Conservation (phyloP, 2,888 invertebrate species). For the Cerceris rybyensis region DNA sequence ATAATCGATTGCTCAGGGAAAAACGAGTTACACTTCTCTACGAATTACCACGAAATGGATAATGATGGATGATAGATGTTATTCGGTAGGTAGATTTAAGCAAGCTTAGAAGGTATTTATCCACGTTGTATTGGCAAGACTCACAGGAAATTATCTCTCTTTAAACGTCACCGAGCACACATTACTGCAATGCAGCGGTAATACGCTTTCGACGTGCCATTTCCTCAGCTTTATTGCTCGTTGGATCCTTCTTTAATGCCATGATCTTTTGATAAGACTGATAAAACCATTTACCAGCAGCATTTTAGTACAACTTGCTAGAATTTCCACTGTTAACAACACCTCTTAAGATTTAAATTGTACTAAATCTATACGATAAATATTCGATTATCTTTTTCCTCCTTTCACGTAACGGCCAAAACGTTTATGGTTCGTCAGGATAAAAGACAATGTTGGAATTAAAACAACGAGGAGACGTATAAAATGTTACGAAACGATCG, state of each 20-base stretch:
- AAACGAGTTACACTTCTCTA: too few relatives aligned
- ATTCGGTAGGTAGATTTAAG: too few relatives aligned
- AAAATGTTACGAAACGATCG: too few relatives aligned
- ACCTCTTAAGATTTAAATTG: background rate
- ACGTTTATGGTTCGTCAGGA: too few relatives aligned
- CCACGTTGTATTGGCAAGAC: background rate
- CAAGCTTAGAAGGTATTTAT: background rate
- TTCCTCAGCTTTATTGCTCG: conserved; percentile 38
- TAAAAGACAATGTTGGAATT: too few relatives aligned
- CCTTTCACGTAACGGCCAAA: too few relatives aligned
- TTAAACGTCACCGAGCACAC: conserved; percentile 33
- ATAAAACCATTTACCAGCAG: conserved; percentile 4
- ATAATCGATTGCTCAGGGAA: too few relatives aligned
- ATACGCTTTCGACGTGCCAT: conserved; percentile 40
- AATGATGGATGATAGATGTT: too few relatives aligned
- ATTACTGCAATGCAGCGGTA: conserved; percentile 37
- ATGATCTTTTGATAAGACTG: conserved; percentile 18
- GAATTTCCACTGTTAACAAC: conserved; percentile 4
- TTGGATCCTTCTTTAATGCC: conserved; percentile 17
- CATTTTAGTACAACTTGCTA: background rate
- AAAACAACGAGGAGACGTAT: too few relatives aligned
- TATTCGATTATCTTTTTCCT: too few relatives aligned
- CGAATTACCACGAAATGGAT: too few relatives aligned
- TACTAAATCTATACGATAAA: too few relatives aligned
- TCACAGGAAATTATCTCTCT: conserved; percentile 47